Percentiles rank a stretch among this genome's conserved stretches.
Evolutionary conservation across 2,113 vertebrate species (phyloP).

Genomic region (Nothobranchius furzeri): DNA sequence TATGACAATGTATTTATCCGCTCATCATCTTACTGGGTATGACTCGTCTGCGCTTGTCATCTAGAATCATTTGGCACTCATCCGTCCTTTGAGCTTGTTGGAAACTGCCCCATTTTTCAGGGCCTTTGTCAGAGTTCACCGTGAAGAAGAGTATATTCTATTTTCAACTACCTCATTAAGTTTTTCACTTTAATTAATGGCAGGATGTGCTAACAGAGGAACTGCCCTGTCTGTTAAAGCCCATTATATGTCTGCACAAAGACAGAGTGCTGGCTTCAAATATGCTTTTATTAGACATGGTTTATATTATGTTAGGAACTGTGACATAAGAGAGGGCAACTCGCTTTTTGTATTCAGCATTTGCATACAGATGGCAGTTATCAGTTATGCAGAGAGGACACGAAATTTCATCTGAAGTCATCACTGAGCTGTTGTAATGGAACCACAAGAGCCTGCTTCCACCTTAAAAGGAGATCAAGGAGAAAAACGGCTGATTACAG

Average conservation of each 20-base stretch:
- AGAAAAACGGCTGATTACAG: slow-evolving; percentile 39
- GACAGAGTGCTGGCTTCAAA: slow-evolving; percentile 35
- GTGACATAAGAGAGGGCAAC: not conserved
- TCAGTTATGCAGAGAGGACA: not conserved
- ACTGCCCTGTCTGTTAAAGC: slow-evolving; percentile 56
- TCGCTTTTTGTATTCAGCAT: not conserved
- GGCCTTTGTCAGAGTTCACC: slow-evolving; percentile 35
- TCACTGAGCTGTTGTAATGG: not conserved
- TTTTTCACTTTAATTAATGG: slow-evolving; percentile 73
- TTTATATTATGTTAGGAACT: slow-evolving; percentile 1
- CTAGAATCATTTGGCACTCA: no score
- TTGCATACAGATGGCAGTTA: not conserved
- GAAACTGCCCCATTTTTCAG: slow-evolving; percentile 31
- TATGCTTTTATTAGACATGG: slow-evolving; percentile 25
- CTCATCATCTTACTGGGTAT: no score
- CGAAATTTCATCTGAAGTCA: not conserved
- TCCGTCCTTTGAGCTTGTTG: slow-evolving; percentile 36
- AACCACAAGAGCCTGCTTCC: slow-evolving; percentile 1
- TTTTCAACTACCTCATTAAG: slow-evolving; percentile 70
- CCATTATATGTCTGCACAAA: slow-evolving; percentile 43
- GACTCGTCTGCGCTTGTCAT: no score
- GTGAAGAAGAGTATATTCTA: slow-evolving; percentile 58
- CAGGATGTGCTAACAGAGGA: slow-evolving; percentile 66
- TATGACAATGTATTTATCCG: no score
- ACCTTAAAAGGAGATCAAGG: slow-evolving; percentile 10